Percentiles rank a stretch among this genome's conserved stretches.
Evolutionary conservation across 1,140 invertebrate genomes (phyloP).

Genomic region (Centruroides sculpturatus): DNA sequence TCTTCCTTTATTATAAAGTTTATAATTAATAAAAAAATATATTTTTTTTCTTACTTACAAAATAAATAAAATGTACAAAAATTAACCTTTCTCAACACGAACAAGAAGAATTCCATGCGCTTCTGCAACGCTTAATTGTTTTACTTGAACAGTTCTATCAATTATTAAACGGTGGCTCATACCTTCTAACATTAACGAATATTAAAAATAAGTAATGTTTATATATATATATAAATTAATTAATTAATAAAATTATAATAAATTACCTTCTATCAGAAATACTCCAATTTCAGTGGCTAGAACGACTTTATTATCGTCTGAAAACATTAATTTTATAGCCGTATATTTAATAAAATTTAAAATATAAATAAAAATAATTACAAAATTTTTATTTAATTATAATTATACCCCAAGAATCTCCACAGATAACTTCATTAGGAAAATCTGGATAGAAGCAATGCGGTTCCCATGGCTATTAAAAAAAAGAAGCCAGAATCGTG

Average conservation of each 20-base stretch:
- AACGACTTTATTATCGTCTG: constrained; percentile 42
- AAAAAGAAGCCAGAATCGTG: too few species aligned
- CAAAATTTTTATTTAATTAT: too few species aligned
- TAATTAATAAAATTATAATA: background rate
- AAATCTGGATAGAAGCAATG: constrained; percentile 60
- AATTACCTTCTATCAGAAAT: constrained; percentile 49
- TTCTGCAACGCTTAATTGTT: constrained; percentile 53
- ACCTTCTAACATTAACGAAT: constrained; percentile 30
- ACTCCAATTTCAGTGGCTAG: constrained; percentile 47
- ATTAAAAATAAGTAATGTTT: background rate
- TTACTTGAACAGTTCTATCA: constrained; percentile 49
- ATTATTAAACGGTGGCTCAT: constrained; percentile 48
- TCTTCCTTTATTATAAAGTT: constrained; percentile 31
- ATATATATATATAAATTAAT: constrained; percentile 1
- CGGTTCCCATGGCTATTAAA: constrained; percentile 50
- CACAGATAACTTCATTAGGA: constrained; percentile 45
- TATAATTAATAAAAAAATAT: background rate
- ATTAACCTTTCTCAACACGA: constrained; percentile 42
- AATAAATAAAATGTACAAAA: background rate
- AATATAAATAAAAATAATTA: too few species aligned
- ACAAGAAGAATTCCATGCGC: constrained; percentile 55
- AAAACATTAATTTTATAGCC: background rate
- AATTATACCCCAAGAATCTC: constrained; percentile 48
- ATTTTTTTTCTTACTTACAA: constrained; percentile 11
- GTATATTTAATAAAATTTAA: too few species aligned